A percentile compares a stretch with the other conserved stretches of the same genome.
Evolutionary conservation across 2,888 invertebrate species (phyloP).

Genomic region (Euphydryas editha): DNA sequence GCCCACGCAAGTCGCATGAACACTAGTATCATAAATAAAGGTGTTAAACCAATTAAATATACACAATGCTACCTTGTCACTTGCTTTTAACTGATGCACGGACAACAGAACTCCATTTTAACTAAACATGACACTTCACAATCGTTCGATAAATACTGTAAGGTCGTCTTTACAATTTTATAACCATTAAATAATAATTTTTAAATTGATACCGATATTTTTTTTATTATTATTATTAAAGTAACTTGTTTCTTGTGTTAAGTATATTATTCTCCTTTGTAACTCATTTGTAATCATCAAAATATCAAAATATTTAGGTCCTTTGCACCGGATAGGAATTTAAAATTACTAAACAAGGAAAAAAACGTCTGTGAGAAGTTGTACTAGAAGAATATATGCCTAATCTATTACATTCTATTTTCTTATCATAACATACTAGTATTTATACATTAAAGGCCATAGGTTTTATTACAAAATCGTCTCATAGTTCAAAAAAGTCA

Average conservation of each 20-base stretch:
- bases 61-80: background rate
- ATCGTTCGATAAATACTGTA: constrained; percentile 1
- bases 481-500: constrained; percentile 9
- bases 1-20: background rate
- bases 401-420: no score
- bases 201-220: no score
- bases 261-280: no score
- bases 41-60: background rate
- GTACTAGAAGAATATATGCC: no score
- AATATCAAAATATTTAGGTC: background rate
- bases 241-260: no score
- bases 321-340: background rate
- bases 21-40: background rate
- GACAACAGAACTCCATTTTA: background rate
- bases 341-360: no score
- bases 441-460: background rate
- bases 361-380: no score
- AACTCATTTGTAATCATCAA: no score
- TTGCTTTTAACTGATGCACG: background rate
- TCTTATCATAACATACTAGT: background rate
- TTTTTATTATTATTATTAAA: no score
- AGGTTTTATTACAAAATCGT: background rate
- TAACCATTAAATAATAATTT: no score
- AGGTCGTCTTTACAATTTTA: background rate
- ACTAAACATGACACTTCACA: background rate